Conservation (phyloP, 2,113 vertebrate genomes). For the Labrus mixtus region DNA sequence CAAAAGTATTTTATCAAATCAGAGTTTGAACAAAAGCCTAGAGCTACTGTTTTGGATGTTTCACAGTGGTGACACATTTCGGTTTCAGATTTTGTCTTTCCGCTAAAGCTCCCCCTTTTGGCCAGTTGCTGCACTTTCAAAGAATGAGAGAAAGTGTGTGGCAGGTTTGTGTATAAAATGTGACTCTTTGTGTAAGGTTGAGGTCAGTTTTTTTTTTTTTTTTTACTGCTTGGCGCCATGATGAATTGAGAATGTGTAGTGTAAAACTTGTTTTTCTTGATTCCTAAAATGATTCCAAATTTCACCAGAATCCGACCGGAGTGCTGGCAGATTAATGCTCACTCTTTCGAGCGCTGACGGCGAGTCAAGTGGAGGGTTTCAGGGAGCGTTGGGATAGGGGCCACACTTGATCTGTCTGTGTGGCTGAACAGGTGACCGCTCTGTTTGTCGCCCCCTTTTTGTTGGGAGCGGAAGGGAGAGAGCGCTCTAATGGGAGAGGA, state of each 20-base stretch:
- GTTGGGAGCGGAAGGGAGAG: slow-evolving; percentile 74
- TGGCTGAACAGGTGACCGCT: slow-evolving; percentile 64
- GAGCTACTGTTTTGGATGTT: too few relatives aligned
- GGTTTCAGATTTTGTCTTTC: too few relatives aligned
- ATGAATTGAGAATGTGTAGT: not conserved
- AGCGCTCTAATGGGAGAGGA: slow-evolving; percentile 52
- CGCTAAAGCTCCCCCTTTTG: not conserved
- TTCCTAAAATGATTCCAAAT: not conserved
- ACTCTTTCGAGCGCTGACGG: not conserved
- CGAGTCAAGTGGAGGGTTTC: slow-evolving; percentile 12
- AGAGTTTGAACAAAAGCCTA: too few relatives aligned
- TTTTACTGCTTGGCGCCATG: not conserved
- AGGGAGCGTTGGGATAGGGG: not conserved
- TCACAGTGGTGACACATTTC: too few relatives aligned
- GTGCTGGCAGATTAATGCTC: not conserved
- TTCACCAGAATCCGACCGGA: too few relatives aligned
- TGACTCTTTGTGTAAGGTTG: not conserved
- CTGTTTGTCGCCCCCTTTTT: slow-evolving; percentile 72
- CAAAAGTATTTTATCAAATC: not conserved
- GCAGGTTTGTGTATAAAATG: not conserved
- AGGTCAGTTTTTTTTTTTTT: too few relatives aligned
- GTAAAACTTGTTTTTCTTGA: not conserved
- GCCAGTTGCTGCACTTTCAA: not conserved
- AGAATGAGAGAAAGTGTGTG: not conserved
- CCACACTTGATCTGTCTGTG: slow-evolving; percentile 15